phyloP scores from a whole-genome alignment of 92 coral and sea anemone genomes.

The Zoanthus gigantus region DNA sequence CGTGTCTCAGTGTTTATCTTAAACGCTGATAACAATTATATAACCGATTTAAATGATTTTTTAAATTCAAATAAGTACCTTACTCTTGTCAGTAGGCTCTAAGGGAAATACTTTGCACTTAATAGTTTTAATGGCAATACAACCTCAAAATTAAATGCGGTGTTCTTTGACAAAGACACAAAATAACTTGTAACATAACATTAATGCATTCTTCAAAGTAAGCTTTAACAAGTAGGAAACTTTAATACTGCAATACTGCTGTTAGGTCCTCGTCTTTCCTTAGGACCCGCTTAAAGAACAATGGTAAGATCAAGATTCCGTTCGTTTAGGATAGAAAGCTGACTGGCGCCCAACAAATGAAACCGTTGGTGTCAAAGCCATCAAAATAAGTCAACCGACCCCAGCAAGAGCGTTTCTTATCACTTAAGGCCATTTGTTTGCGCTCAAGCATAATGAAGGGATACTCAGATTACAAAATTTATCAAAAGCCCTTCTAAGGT shows the following conservation, averaged over 20 bases:
- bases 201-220: constrained; percentile 37
- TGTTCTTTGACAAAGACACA: constrained; percentile 26
- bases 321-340: not conserved
- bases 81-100: constrained; percentile 34
- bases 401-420: constrained; percentile 66
- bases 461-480: constrained; percentile 93
- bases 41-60: constrained; percentile 35
- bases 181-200: constrained; percentile 31
- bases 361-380: constrained; percentile 31
- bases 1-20: constrained; percentile 50
- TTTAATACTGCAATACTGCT: not conserved
- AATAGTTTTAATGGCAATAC: constrained; percentile 50
- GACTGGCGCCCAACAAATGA: constrained; percentile 6
- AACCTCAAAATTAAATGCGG: constrained; percentile 25
- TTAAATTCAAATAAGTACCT: constrained; percentile 21
- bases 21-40: constrained; percentile 36
- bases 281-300: not conserved
- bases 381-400: constrained; percentile 44
- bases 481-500: constrained; percentile 84
- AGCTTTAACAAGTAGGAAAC: not conserved
- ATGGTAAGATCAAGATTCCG: not conserved
- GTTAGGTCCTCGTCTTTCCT: not conserved
- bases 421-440: constrained; percentile 88
- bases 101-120: constrained; percentile 16
- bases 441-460: constrained; percentile 81